Evolutionary conservation across 2,888 invertebrate genomes (phyloP), one percentile per base, ranked within the genome.

Genomic region (Darwinula stevensoni): DNA sequence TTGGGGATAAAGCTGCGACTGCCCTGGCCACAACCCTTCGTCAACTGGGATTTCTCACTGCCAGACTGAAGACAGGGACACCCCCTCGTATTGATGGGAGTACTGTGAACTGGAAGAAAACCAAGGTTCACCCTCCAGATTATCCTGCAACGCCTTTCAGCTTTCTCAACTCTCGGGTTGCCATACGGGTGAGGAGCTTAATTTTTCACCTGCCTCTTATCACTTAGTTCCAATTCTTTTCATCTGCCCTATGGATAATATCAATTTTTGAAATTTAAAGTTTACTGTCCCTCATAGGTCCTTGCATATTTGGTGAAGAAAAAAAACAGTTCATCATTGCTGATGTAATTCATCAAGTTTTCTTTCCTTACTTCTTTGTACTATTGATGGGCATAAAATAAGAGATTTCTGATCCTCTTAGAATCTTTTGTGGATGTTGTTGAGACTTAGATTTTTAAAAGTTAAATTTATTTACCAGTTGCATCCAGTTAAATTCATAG

Each of bases 51-150:
- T 73, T 80, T 47, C 58, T 54, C 42, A 63, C 78, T 56, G 71
- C 72, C 2, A 56, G 80, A 39, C 52, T 84, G 2, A 75, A 78
- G 57, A 84, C 82, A 30, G 67, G 68, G 4, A 82, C 82, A 4
- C 80, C 82, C 1, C 78, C 82, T 0, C 53, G 82, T 34, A 47
- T 82, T 22, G 62, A 63, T 41, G 62, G 59, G 36, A 51, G 55
- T 13, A 63, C 67, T 1, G 67, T 80, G 26, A 59, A 75, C 49
- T 75, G 61, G 48, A 47, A 50, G 2, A 55, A 56, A 18, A 59
- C 67, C 31, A 44, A 44, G 5, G 36, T 42, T n/a, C 59, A 61
- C 34, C 35, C 42, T 2, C 68, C 68, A 1, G 76, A 78, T 45
- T 46, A 63, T 43, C 60, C 60, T 13, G 70, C 76, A 0, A 47